Base-by-base conservation (phyloP, 2,113 vertebrate genomes). In the Sardina pilchardus region DNA sequence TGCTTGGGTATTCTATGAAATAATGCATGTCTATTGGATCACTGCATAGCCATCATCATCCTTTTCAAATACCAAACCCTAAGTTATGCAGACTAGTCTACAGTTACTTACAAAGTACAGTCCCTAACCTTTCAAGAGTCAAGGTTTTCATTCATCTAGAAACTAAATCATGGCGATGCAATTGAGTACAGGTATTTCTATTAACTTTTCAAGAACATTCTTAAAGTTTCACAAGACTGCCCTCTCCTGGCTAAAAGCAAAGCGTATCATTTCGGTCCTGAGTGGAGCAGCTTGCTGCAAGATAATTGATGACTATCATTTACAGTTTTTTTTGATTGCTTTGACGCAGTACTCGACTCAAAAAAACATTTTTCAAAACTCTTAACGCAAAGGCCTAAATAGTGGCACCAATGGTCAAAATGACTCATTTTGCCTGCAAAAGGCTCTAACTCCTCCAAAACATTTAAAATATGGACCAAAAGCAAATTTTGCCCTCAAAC, bases 211-310 rank as follows among this genome's bases (percentile, higher is more conserved):
- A 30, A 75, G 12, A 75, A 75, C 12, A 75, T 36, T 36, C 90
- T 81, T 90, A 67, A 81, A 86, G 30, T 85, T 88, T 88, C 93
- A 93, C 96, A 95, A 97, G 92, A 91, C 90, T 96, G 96, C 95
- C 96, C 96, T 94, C 97, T 97, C 94, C 94, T 96, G 97, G 94
- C 90, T 90, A 92, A 82, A 50, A 75, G 92, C 93, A 91, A 89
- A 90, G 84, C 85, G 88, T 94, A 90, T 93, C 94, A 95, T 93
- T 95, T 94, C 91, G 7, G 71, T 78, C 14, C 71, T 10, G n/a
- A 34, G 71, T 78, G 3, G 2, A 39, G 26, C 30, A 34, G 71
- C 34, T 36, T 78, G 71, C 71, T 14, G 16, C 26, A 6, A 24
- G 59, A 7, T 63, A 63, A n/a, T 63, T 63, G 3, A 91, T 92